Percentiles rank a stretch among this genome's conserved stretches.
Evolutionary conservation across 2,113 vertebrate species (phyloP).

Genomic region (Gadus macrocephalus): DNA sequence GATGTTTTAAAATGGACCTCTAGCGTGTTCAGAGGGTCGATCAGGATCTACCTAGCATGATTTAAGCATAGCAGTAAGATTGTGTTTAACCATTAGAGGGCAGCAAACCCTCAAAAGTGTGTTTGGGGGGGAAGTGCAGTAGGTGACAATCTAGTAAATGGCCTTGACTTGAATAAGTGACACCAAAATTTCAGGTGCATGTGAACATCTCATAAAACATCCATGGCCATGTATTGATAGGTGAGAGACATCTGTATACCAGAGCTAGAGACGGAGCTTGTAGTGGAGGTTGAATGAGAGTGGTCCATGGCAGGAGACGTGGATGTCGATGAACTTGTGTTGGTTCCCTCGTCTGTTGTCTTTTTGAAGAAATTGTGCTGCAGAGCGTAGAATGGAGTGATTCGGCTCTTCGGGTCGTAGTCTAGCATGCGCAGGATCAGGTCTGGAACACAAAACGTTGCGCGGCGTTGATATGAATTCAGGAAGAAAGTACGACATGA

Average conservation of each 20-base stretch:
- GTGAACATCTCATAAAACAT: no score
- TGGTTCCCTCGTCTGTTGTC: slow-evolving; percentile 93
- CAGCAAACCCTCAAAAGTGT: no score
- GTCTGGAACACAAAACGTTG: slow-evolving; percentile 57
- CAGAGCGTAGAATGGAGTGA: slow-evolving; percentile 92
- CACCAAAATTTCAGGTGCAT: no score
- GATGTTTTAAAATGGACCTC: no score
- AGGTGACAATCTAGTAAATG: no score
- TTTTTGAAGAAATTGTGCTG: slow-evolving; percentile 97
- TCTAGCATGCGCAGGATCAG: slow-evolving; percentile 94
- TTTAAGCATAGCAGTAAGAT: no score
- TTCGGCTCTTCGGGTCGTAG: slow-evolving; percentile 91
- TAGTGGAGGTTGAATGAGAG: slow-evolving; percentile 92
- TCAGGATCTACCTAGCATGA: no score
- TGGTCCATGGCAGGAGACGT: slow-evolving; percentile 90
- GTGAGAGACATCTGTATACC: slow-evolving; percentile 61
- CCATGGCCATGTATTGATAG: no score
- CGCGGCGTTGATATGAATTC: background rate
- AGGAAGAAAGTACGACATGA: background rate
- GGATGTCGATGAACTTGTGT: slow-evolving; percentile 89
- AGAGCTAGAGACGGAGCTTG: slow-evolving; percentile 91
- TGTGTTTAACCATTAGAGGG: no score
- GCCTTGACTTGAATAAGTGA: no score
- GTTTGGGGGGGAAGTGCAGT: no score
- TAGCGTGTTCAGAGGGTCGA: no score